A percentile compares a stretch with the other conserved stretches of the same genome.
Evolutionary conservation across 2,797 vertebrate genomes (phyloP).

Genomic region (Champsocephalus esox): DNA sequence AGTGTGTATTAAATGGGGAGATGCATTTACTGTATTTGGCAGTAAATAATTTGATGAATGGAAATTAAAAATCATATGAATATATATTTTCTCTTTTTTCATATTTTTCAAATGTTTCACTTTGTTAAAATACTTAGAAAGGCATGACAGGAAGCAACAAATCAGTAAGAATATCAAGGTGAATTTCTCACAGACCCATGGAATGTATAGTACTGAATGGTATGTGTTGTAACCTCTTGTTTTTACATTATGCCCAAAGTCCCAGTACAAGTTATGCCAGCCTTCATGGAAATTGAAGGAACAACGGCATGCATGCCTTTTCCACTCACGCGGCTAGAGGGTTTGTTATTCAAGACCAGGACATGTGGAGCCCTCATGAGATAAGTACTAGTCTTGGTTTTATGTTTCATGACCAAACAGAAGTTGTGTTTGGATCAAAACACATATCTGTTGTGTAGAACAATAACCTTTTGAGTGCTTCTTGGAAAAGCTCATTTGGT

Average conservation of each 20-base stretch:
- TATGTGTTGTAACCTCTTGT: background rate
- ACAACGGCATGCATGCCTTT: background rate
- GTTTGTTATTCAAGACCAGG: constrained; percentile 56
- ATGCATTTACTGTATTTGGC: no score
- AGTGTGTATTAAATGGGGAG: background rate
- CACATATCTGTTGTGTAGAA: constrained; percentile 73
- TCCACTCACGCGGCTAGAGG: background rate
- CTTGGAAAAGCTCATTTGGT: constrained; percentile 67
- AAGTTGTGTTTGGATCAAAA: constrained; percentile 79
- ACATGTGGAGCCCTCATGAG: constrained; percentile 60
- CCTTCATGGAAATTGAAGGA: constrained; percentile 35
- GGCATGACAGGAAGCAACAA: no score
- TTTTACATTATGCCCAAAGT: background rate
- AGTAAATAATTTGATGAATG: background rate
- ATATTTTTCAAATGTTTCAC: no score
- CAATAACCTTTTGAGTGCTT: constrained; percentile 70
- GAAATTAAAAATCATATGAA: no score
- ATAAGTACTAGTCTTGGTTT: constrained; percentile 55
- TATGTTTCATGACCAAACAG: constrained; percentile 81
- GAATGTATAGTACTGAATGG: background rate
- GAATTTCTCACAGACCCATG: background rate
- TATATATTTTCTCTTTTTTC: no score
- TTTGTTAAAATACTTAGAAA: no score
- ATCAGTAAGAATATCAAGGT: no score
- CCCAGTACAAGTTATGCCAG: background rate